Evolutionary conservation across 2,113 vertebrate genomes (phyloP).

Genomic region (Anser cygnoides): DNA sequence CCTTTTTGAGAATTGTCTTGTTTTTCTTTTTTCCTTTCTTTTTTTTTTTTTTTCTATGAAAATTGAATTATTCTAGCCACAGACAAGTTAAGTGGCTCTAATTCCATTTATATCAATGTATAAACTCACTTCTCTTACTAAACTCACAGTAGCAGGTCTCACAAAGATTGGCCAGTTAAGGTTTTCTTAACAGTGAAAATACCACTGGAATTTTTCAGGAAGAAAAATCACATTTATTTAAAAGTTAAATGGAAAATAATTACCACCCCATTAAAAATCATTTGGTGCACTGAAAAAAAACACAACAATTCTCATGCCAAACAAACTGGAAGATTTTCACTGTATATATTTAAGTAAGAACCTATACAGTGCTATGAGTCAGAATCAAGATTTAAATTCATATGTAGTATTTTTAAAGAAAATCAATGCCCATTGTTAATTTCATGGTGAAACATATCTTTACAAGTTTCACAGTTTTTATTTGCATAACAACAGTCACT

Average conservation of each 20-base stretch:
- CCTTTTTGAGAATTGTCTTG: neutral
- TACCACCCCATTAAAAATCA: neutral
- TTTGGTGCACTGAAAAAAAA: neutral
- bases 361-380: neutral
- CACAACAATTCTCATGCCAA: neutral
- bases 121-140: neutral
- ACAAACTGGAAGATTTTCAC: neutral
- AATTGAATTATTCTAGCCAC: neutral
- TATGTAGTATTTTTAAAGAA: neutral
- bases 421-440: neutral
- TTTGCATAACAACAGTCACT: neutral
- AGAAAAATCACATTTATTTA: neutral
- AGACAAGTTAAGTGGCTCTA: neutral
- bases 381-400: neutral
- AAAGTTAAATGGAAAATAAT: neutral
- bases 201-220: neutral
- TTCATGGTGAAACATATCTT: neutral
- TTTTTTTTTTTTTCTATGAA: neutral
- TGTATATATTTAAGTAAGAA: neutral
- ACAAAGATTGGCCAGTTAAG: neutral
- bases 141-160: neutral
- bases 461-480: neutral
- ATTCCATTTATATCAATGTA: neutral
- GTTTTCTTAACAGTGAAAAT: neutral
- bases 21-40: neutral